These are phyloP conservation scores for Sceloporus undulatus DNA, from an alignment of 2,113 vertebrate species.

Conservation along the genomic window DNA sequence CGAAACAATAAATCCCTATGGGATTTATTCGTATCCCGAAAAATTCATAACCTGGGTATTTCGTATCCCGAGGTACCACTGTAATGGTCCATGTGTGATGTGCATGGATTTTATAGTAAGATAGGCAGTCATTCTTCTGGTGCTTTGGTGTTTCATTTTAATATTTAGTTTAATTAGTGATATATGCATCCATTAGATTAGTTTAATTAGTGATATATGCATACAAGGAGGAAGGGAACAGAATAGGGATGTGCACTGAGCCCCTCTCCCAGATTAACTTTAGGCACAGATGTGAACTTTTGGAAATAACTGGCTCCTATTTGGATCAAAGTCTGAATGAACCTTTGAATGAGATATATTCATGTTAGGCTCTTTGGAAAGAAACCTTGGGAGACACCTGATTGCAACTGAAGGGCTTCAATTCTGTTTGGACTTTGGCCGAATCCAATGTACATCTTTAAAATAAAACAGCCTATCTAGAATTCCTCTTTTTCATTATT, in stretches of 20 bases:
- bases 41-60: too few relatives aligned
- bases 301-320: too few relatives aligned
- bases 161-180: conserved; percentile 6
- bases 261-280: too few relatives aligned
- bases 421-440: background rate
- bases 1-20: too few relatives aligned
- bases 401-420: background rate
- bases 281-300: too few relatives aligned
- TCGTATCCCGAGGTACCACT: too few relatives aligned
- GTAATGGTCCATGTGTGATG: background rate
- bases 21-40: too few relatives aligned
- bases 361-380: background rate
- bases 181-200: background rate
- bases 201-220: background rate
- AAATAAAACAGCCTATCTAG: background rate
- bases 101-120: background rate
- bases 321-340: too few relatives aligned
- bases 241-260: too few relatives aligned
- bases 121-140: background rate
- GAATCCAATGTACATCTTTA: background rate
- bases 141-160: background rate
- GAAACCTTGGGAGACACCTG: background rate
- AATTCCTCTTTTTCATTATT: conserved; percentile 18
- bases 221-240: too few relatives aligned
- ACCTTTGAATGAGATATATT: too few relatives aligned